Evolutionary conservation across 2,797 vertebrate genomes (phyloP), one percentile per base, ranked within the genome.

Genomic region (Chrysocyon brachyurus): DNA sequence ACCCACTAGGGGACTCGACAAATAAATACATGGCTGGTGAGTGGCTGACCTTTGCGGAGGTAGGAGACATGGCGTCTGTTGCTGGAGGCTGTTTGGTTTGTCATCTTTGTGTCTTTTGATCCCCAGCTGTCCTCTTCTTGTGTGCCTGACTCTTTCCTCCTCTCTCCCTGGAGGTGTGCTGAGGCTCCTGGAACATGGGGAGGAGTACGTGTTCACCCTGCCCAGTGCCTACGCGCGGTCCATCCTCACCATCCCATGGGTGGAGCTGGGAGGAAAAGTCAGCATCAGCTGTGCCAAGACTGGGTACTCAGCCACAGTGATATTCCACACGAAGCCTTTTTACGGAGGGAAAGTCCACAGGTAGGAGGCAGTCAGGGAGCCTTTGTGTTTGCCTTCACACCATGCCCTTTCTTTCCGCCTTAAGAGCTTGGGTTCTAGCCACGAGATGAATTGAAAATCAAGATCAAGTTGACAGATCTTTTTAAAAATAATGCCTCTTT

Each of bases 271-370:
- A 66, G 99, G 99, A 0, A 99, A 99, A 97, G 99, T 99, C 97
- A 99, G 98, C 98, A 99, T 99, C 98, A 99, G 2, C 97, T 99
- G 99, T 92, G 99, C 98, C 95, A 99, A 99, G 98, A 99, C 99
- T 0, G 99, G 99, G 49, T 99, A 99, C 98, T 99, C 99, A 0
- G 99, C 99, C 87, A 98, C 99, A 0, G 99, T 99, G 98, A 99
- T 99, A 0, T 99, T 99, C 98, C 99, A 99, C 98, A 99, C 99
- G 49, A 99, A 99, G 97, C 99, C 99, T 1, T 99, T 99, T 98
- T 99, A 99, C 0, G 99, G 99, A 86, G 99, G 99, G 70, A 99
- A 99, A 82, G 99, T 99, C 1, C 99, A 99, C 99, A 99, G 99
- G 99, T 99, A 98, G 0, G 94, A 75, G 17, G 3, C 26, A 0